A percentile compares a stretch with the other conserved stretches of the same genome.
phyloP scores from a whole-genome alignment of 2,797 vertebrate species.

The Ctenosaura bakeri region DNA sequence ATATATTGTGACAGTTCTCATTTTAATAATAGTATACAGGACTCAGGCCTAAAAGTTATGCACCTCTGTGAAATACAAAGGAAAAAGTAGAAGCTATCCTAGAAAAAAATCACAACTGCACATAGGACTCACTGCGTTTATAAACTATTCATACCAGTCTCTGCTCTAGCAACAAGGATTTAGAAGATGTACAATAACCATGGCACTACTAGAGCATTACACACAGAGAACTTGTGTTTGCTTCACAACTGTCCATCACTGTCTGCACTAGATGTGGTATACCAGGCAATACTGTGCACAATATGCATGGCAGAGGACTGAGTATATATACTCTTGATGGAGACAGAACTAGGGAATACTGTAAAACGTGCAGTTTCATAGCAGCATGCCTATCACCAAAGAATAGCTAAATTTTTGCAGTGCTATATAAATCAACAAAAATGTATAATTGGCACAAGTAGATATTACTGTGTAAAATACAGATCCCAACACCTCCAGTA shows the following conservation, averaged over 20 bases:
- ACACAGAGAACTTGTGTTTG: neutral
- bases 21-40: constrained; percentile 2
- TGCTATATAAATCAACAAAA: neutral
- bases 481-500: neutral
- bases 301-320: neutral
- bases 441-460: neutral
- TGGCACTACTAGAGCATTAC: neutral
- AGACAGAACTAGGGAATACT: neutral
- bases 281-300: neutral
- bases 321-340: too few relatives aligned
- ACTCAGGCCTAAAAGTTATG: neutral
- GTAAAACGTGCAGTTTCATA: neutral
- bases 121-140: too few relatives aligned
- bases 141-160: neutral
- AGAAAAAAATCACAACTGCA: neutral
- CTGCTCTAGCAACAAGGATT: neutral
- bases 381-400: neutral
- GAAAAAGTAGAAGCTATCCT: neutral
- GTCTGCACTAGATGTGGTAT: neutral
- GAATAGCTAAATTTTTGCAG: neutral
- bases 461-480: neutral
- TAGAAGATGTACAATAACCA: neutral
- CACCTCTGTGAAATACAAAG: neutral
- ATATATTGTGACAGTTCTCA: neutral
- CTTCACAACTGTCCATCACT: neutral